Percentiles rank a stretch among this genome's conserved stretches.
Conservation (phyloP, 2,113 vertebrate species). For the Nymphicus hollandicus region DNA sequence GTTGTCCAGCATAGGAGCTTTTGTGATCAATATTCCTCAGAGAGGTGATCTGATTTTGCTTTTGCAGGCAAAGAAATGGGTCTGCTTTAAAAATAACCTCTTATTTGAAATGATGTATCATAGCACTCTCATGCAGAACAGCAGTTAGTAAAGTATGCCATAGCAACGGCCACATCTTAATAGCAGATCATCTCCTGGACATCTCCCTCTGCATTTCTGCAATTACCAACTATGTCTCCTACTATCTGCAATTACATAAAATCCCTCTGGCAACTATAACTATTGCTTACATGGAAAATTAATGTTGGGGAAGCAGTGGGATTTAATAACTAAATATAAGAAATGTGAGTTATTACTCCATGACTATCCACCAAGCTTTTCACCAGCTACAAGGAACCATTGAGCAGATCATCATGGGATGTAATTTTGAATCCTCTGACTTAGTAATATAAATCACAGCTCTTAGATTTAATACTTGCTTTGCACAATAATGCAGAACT, state of each 20-base stretch:
- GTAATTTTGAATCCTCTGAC: constrained; percentile 18
- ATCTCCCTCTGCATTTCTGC: constrained; percentile 57
- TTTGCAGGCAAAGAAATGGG: constrained; percentile 31
- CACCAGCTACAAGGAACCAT: constrained; percentile 18
- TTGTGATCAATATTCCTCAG: constrained; percentile 22
- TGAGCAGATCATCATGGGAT: background rate
- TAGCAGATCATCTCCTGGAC: constrained; percentile 51
- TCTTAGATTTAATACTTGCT: background rate
- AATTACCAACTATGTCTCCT: constrained; percentile 30
- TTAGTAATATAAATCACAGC: constrained; percentile 25
- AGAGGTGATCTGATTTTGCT: constrained; percentile 57
- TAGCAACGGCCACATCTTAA: constrained; percentile 51
- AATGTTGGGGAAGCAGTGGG: constrained; percentile 34
- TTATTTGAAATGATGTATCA: constrained; percentile 26
- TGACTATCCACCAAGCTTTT: background rate
- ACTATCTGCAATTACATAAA: constrained; percentile 49
- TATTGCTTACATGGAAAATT: constrained; percentile 61
- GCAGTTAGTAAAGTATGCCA: constrained; percentile 35
- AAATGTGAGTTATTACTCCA: constrained; percentile 26
- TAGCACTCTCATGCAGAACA: constrained; percentile 1
- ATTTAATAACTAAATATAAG: constrained; percentile 54
- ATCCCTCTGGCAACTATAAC: constrained; percentile 35
- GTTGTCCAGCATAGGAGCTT: constrained; percentile 23
- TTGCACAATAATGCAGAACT: constrained; percentile 5
- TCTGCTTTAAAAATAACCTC: constrained; percentile 49